Evolutionary conservation across 2,888 invertebrate species (phyloP), one percentile per base, ranked within the genome.

Genomic region (Atrina japonica): DNA sequence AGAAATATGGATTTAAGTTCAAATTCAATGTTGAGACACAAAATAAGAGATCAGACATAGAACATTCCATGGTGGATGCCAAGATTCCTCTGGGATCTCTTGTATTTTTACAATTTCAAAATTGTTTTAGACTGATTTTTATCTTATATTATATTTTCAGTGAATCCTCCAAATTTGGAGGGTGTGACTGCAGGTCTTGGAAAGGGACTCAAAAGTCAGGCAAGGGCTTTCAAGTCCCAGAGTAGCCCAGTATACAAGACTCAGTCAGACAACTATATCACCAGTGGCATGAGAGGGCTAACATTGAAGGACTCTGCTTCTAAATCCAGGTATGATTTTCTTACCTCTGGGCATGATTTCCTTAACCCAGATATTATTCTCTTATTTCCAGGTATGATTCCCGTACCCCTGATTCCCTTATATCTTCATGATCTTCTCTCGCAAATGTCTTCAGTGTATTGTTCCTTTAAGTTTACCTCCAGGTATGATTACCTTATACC

Each of bases 201-300:
- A 69, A 77, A 40, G 29, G 53, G 67, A 14, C 50, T 40, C n/a
- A 66, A 71, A 40, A 68, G 75, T 25, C 80, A 78, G 47, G 58
- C 76, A 0, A 43, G 82, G 68, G 70, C 73, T 18, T 66, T 82
- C 18, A 78, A 81, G 56, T 74, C 82, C 2, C 78, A 83, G 72
- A 83, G 82, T 70, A 84, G 80, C 72, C 83, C 82, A 47, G 77
- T 83, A 43, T 83, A 84, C 64, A 86, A 84, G 70, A 80, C 82
- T 25, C 81, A 83, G 66, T 80, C 84, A 16, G 84, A 83, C 21
- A 76, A 78, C 2, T 69, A 35, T 11, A 35, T 78, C 16, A 73
- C 75, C 29, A 68, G 66, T 53, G 77, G 81, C 9, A 65, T 83
- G 53, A 75, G 74, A 21, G 84, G 81, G 56, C 43, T 30, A n/a